phyloP scores from a whole-genome alignment of 2,113 vertebrate species.

The Telmatochromis sp. region DNA sequence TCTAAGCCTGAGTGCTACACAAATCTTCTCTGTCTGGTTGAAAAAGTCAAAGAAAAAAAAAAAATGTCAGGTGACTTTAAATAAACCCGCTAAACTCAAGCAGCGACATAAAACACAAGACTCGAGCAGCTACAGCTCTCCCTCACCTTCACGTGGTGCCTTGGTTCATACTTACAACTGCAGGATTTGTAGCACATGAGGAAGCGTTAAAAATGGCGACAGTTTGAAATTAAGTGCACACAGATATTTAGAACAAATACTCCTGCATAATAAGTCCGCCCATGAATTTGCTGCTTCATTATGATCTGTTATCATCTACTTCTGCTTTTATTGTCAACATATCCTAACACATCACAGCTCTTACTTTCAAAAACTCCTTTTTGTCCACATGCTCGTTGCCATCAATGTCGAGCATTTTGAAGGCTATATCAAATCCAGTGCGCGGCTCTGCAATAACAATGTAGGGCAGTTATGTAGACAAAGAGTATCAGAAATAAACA shows the following conservation, averaged over 20 bases:
- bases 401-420: slow-evolving; percentile 95
- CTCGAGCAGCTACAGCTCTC: not conserved
- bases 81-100: not conserved
- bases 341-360: not conserved
- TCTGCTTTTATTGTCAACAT: not conserved
- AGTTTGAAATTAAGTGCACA: not conserved
- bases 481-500: not conserved
- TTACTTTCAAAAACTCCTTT: slow-evolving; percentile 93
- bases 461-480: not conserved
- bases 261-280: not conserved
- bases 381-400: slow-evolving; percentile 93
- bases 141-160: slow-evolving; percentile 37
- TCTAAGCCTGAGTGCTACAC: not conserved
- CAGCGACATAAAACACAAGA: not conserved
- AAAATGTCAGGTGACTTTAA: not conserved
- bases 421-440: slow-evolving; percentile 92
- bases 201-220: slow-evolving; percentile 46
- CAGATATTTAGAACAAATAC: not conserved
- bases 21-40: not conserved
- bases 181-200: not conserved
- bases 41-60: not conserved
- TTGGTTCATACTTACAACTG: slow-evolving; percentile 30
- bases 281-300: not conserved
- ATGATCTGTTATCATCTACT: not conserved
- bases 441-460: slow-evolving; percentile 80